Conservation (phyloP, 2,797 vertebrate species). For the Aulostomus chinensis region DNA sequence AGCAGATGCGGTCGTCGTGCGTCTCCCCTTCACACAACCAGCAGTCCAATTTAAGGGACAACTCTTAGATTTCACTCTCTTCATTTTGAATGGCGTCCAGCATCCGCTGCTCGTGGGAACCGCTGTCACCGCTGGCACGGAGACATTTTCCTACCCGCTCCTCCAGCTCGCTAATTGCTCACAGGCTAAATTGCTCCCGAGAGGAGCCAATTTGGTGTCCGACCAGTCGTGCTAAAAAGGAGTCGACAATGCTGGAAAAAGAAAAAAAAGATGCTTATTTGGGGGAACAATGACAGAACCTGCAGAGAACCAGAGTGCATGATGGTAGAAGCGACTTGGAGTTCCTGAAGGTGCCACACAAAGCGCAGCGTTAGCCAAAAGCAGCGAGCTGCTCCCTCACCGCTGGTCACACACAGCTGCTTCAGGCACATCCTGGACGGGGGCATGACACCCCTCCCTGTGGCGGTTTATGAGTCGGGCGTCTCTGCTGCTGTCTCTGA, state of each 20-base stretch:
- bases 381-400: too few species aligned
- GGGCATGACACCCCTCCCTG: too few species aligned
- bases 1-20: too few species aligned
- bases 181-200: constrained; percentile 46
- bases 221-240: constrained; percentile 30
- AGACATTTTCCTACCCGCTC: constrained; percentile 19
- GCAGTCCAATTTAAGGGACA: constrained; percentile 10
- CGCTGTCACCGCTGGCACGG: constrained; percentile 16
- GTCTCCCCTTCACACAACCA: not conserved
- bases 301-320: not conserved
- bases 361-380: too few species aligned
- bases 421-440: too few species aligned
- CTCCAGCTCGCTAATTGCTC: constrained; percentile 40
- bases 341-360: too few species aligned
- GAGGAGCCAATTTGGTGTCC: constrained; percentile 43
- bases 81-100: constrained; percentile 1
- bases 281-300: constrained; percentile 14
- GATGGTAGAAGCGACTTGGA: too few species aligned
- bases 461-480: not conserved
- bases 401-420: too few species aligned
- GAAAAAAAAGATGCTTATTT: constrained; percentile 14
- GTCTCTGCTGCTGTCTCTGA: not conserved
- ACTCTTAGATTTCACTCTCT: not conserved
- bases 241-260: not conserved
- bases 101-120: constrained; percentile 1